Base-by-base conservation (phyloP, 1,140 invertebrate species). In the Bombus superbus region DNA sequence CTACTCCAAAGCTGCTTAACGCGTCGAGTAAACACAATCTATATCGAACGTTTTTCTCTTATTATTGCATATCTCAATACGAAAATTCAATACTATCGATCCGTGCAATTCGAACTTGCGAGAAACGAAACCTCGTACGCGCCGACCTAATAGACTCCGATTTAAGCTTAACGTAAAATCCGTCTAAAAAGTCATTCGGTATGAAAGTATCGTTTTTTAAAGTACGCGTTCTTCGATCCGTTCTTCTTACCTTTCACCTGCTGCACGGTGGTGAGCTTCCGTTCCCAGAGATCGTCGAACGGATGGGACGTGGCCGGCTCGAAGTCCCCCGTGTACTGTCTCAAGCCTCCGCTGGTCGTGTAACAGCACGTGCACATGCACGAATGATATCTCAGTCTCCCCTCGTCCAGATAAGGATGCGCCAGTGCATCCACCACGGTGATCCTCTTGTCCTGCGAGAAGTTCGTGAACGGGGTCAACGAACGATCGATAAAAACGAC, bases 311-410 rank as follows among this genome's bases (percentile, higher is more conserved):
- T 98, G 73, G 97, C 97, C 28, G 99, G 99, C 95, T 99, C 99
- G 92, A 99, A 98, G 94, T 99, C 98, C 53, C 96, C 96, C 80
- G 98, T 98, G 95, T 99, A 99, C 94, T 98, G 98, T 84, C 99
- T 96, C 93, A 97, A 95, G 32, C 97, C 97, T 86, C 96, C 96
- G 59, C 96, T 96, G 82, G 96, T 97, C 90, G 97, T 97, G 94
- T 97, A 98, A 96, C 99, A 99, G 95, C 99, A 99, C 92, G 98
- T 98, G 96, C 99, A 99, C 99, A 99, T 99, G 95, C 99, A 99
- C 68, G 99, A 99, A 95, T 99, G 99, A 96, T 99, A 99, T 91
- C 99, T 97, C 87, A 99, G 96, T 89, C 99, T 96, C 74, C 99
- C 99, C 95, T 99, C 99, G 93, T 99, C 99, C 82, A 99, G 96